Evolutionary conservation across 2,888 invertebrate genomes (phyloP), one percentile per base, ranked within the genome.

Genomic region (Hydriomena furcata): DNA sequence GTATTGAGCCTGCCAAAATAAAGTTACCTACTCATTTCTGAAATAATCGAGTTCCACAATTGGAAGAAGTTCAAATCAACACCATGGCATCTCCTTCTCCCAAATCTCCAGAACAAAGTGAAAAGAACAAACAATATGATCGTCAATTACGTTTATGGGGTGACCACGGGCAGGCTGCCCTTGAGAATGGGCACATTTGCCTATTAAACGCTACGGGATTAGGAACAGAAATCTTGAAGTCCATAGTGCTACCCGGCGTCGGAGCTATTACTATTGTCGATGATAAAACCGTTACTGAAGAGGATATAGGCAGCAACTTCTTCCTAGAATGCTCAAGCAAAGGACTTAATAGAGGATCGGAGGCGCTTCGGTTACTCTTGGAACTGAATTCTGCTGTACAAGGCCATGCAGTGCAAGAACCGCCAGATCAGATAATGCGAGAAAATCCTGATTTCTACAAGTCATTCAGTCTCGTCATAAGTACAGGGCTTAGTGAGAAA

Each of bases 261-360:
- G 97, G 97, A 35, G 94, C 96, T 12, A 95, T 98, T 64, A 98
- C 98, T 0, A 96, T 99, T 59, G 94, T 98, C 7, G 99, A 99
- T 91, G 96, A 96, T 12, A 93, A 94, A 71, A 94, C 63, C 11
- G 94, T 98, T 0, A 94, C 94, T 5, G 96, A 97, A 63, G 97
- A 98, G 79, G 99, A 99, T 81, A 93, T 98, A 54, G 99, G 98
- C 12, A 95, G 95, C 69, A 99, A 99, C 81, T 99, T 99, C 82
- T 99, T 99, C 82, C 84, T 99, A 69, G 96, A 97, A 71, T 84
- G 92, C 52, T 94, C 95, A 12, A 95, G 94, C 67, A 90, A 97
- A 65, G 98, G 98, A 0, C 92, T 94, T 73, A 94, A 96, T 10
- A 93, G 98, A 77, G 98, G 97, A 0, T 93, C 96, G 66, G 94